Evolutionary conservation across 1,140 invertebrate genomes (phyloP), one percentile per base, ranked within the genome.

Genomic region (Cydia strobilella): DNA sequence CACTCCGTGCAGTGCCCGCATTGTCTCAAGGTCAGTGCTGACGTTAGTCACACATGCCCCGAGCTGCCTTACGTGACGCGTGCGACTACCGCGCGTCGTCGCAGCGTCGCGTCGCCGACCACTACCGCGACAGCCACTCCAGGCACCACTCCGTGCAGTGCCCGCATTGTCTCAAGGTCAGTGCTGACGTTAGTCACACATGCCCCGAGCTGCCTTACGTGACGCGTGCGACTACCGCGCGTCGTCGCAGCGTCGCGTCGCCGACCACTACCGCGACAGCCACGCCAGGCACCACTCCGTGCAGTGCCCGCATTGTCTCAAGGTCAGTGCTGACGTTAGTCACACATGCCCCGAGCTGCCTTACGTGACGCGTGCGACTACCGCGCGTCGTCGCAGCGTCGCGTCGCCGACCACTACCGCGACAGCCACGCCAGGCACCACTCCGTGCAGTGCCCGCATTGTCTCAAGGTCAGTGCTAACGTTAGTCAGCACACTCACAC

Each of bases 321-420:
- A 96, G 88, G 94, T 31, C 31, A 31, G 31, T 31, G 31, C 31
- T 31, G 6, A 31, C 31, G 31, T 6, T 5, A 31, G 31, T 5
- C 31, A 31, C 97, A 98, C 91, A 94, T 94, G 75, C 95, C 95
- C 25, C 93, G 97, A 98, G 88, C 94, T 97, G 89, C 97, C 97
- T 1, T 98, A 97, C 86, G n/a, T n/a, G n/a, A n/a, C n/a, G n/a
- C n/a, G n/a, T n/a, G n/a, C n/a, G n/a, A n/a, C n/a, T n/a, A n/a
- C n/a, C n/a, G n/a, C n/a, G n/a, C n/a, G n/a, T n/a, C n/a, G n/a
- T n/a, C n/a, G n/a, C n/a, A n/a, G n/a, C n/a, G n/a, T n/a, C n/a
- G n/a, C n/a, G n/a, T n/a, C n/a, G n/a, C n/a, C n/a, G n/a, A n/a
- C n/a, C n/a, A n/a, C n/a, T n/a, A n/a, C n/a, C n/a, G n/a, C n/a